Evolutionary conservation across 2,797 vertebrate species (phyloP), one percentile per base, ranked within the genome.

Genomic region (Arctocebus calabarensis): DNA sequence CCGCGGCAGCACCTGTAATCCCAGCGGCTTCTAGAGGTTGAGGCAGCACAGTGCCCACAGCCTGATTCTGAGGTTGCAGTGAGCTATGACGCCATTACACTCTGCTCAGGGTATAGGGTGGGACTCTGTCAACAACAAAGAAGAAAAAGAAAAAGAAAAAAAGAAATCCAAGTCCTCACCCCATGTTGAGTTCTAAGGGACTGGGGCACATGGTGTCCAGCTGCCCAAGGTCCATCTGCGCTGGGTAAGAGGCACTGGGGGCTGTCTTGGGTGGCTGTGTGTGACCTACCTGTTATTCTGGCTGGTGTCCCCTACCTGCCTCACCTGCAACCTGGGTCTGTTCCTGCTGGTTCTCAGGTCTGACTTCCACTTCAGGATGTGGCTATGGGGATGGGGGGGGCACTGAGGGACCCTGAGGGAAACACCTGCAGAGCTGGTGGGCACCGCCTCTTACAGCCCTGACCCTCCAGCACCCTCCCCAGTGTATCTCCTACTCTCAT

Each of bases 191-290:
- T 52, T 6, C 10, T 37, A 68, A 48, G 13, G 25, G 4, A 13
- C 29, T 8, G 12, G 77, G 14, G 32, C 5, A 1, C n/a, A 20
- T 7, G 19, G 3, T 7, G 13, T 61, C 0, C 29, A 32, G 19
- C 59, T n/a, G 45, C 3, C 17, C 29, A 25, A 7, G 8, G 34
- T 43, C 25, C 43, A n/a, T 73, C 78, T 23, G 37, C 78, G 34
- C 48, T 12, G 1, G 1, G 79, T 2, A 0, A 59, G 55, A 70
- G 57, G n/a, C 16, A 19, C 29, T 27, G 25, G 71, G 48, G 0
- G 0, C 57, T 0, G 5, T 29, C n/a, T 16, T 9, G 1, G 32
- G n/a, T 25, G 32, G 37, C 2, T 2, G 5, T 57, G 23, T 43
- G 13, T 0, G 17, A 2, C 34, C 83, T 62, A 6, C 71, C 37